Evolutionary conservation across 2,113 vertebrate species (phyloP), one percentile per base, ranked within the genome.

Genomic region (Scortum barcoo): DNA sequence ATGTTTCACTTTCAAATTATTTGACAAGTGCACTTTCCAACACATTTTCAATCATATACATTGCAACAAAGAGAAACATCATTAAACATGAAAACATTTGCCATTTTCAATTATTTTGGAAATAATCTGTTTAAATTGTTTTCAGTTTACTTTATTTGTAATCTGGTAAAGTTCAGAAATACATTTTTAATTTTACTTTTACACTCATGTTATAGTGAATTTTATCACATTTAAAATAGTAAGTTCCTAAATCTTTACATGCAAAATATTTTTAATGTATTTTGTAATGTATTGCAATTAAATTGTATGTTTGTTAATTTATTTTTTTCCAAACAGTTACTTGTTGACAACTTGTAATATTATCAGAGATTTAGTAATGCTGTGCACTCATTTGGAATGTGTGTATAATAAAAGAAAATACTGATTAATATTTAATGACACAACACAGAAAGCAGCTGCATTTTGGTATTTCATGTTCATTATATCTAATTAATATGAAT

Each of bases 341-440:
- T 30, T 36, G 36, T 53, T 62, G 16, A 33, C 7, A 65, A 20
- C 28, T 14, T 33, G 3, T 16, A 58, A 17, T 40, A 66, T 42
- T 36, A 42, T 56, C 28, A 17, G 11, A 66, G 38, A 26, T 69
- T 54, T 33, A 63, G 51, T 30, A 19, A 65, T 66, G 7, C 4
- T 81, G 30, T 79, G 36, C 69, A 67, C 4, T 73, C 7, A 57
- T 80, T 61, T 69, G 7, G 0, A 36, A 61, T 77, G 36, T 65
- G 22, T 60, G 10, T 26, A 16, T 69, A 58, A 67, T 79, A 46
- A 67, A 36, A 63, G 6, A 22, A 74, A 78, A 73, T 56, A 13
- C 0, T 7, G 30, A 68, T 71, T 36, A 26, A 38, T 72, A 69
- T 74, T 63, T 61, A 69, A 72, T 10, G 30, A 57, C n/a, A 33